A percentile compares a stretch with the other conserved stretches of the same genome.
Evolutionary conservation across 1,140 invertebrate species (phyloP).

Genomic region (Trachelipus rathkii): DNA sequence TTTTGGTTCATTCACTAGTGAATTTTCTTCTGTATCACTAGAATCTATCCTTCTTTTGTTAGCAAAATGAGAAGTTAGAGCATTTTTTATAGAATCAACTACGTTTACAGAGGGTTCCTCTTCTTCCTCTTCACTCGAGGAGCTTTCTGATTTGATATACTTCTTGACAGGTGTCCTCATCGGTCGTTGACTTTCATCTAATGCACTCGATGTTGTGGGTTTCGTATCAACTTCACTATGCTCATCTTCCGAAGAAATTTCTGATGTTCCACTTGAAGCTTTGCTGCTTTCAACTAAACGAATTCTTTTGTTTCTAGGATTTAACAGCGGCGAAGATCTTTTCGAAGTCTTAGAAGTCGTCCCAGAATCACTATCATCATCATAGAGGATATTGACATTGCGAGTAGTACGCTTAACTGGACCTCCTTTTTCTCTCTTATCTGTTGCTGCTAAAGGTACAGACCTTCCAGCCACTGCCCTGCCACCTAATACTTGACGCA

Average conservation of each 20-base stretch:
- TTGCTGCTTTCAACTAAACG: background rate
- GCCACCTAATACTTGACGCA: background rate
- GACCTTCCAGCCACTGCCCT: background rate
- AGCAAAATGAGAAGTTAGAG: too few species aligned
- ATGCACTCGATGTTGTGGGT: background rate
- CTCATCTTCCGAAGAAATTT: background rate
- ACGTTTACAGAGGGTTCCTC: background rate
- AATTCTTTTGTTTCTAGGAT: background rate
- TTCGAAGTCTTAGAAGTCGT: background rate
- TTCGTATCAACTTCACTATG: background rate
- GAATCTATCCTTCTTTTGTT: too few species aligned
- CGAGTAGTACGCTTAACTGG: conserved; percentile 22
- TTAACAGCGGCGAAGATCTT: background rate
- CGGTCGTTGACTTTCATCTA: background rate
- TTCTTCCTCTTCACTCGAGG: background rate
- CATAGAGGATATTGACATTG: background rate
- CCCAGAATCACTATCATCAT: background rate
- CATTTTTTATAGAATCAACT: too few species aligned
- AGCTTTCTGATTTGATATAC: background rate
- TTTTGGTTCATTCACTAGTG: conserved; percentile 1
- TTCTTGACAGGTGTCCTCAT: background rate
- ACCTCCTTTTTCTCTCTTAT: conserved; percentile 27
- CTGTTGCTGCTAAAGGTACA: conserved; percentile 17
- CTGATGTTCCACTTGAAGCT: background rate
- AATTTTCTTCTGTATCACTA: background rate